These are phyloP conservation scores for Callimorpha dominula DNA, from an alignment of 2,888 invertebrate species.

Conservation along the genomic window DNA sequence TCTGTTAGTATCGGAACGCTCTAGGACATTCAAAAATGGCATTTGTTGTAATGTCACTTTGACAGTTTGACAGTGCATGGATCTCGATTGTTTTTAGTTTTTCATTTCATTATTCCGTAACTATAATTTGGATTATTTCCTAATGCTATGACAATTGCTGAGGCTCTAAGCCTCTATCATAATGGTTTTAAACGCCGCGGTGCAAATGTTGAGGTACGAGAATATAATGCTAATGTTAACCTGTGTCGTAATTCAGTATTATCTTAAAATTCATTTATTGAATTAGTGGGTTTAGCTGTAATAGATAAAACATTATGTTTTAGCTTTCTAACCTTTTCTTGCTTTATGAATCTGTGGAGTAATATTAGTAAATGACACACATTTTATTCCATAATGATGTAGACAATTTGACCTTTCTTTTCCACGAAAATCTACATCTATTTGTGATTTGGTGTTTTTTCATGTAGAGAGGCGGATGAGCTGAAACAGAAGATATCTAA, in stretches of 20 bases:
- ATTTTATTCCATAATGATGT: background rate
- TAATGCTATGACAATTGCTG: conserved; percentile 83
- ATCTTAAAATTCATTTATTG: conserved; percentile 7
- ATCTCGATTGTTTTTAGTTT: conserved; percentile 81
- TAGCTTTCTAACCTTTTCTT: background rate
- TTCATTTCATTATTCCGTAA: conserved; percentile 64
- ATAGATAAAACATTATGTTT: background rate
- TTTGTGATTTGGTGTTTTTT: conserved; percentile 13
- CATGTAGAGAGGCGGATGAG: conserved; percentile 90
- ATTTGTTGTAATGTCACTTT: conserved; percentile 39
- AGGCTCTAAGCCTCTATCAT: conserved; percentile 84
- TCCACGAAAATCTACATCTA: background rate
- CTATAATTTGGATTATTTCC: conserved; percentile 69
- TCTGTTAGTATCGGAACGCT: background rate
- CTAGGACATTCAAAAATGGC: conserved; percentile 20
- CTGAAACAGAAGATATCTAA: conserved; percentile 90
- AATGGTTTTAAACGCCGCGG: conserved; percentile 92
- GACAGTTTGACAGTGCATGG: conserved; percentile 64
- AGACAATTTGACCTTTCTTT: background rate
- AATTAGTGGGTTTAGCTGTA: background rate
- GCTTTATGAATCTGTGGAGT: background rate
- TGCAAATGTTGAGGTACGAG: conserved; percentile 90
- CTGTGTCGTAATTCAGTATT: conserved; percentile 41
- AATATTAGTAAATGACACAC: background rate
- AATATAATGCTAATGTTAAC: conserved; percentile 35